A percentile compares a stretch with the other conserved stretches of the same genome.
Conservation (phyloP, 2,113 vertebrate genomes). For the Macroglossus sobrinus region DNA sequence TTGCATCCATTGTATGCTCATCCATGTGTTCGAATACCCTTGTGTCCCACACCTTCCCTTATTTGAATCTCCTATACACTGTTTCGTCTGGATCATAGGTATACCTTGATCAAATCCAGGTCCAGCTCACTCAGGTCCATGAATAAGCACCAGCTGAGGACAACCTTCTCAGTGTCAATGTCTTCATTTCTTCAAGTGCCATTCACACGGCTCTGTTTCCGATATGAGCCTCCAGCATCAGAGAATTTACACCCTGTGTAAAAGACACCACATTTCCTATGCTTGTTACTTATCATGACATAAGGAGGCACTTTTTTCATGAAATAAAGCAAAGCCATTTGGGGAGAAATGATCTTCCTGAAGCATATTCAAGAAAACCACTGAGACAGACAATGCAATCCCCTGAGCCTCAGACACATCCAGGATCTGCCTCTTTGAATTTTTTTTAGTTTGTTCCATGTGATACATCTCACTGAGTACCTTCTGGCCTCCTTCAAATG, state of each 20-base stretch:
- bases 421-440: accelerated
- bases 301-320: not conserved
- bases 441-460: not conserved
- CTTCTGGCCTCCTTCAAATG: not conserved
- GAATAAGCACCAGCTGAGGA: not conserved
- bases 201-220: not conserved
- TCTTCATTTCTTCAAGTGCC: not conserved
- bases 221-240: not conserved
- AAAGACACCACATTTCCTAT: not conserved
- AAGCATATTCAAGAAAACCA: not conserved
- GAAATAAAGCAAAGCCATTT: not conserved
- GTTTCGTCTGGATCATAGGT: not conserved
- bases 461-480: not conserved
- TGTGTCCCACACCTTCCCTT: accelerated
- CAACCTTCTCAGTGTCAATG: not conserved
- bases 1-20: accelerated
- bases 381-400: not conserved
- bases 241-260: not conserved
- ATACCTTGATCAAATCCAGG: not conserved
- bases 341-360: not conserved
- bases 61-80: not conserved
- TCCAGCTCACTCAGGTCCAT: not conserved
- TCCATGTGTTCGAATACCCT: not conserved
- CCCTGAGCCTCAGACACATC: not conserved
- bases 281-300: not conserved